These are phyloP conservation scores for Phania funesta DNA, from an alignment of 2,888 invertebrate species.

Conservation along the genomic window DNA sequence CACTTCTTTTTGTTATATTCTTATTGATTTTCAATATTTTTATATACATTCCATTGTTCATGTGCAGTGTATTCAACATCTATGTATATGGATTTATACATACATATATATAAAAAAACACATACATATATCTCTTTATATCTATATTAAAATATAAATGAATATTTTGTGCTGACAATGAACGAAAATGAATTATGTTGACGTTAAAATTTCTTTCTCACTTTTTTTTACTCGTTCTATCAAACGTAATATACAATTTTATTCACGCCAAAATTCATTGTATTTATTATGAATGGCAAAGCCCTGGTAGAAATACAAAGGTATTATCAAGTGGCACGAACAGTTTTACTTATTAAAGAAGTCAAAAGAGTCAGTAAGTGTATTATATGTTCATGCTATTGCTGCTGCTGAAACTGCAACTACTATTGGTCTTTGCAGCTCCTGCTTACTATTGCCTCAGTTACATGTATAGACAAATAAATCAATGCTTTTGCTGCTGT, in stretches of 20 bases:
- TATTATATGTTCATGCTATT: neutral
- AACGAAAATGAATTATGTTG: conserved; percentile 79
- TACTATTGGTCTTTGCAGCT: neutral
- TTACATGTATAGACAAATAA: conserved; percentile 75
- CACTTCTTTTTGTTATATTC: too few species aligned
- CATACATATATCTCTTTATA: too few species aligned
- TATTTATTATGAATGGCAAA: conserved; percentile 65
- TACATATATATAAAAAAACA: too few species aligned
- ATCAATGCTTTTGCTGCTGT: conserved; percentile 72
- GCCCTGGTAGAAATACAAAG: neutral
- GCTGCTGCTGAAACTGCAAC: conserved; percentile 16
- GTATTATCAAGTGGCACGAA: neutral
- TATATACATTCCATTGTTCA: too few species aligned
- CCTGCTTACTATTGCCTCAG: too few species aligned
- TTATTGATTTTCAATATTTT: too few species aligned
- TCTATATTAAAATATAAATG: conserved; percentile 38
- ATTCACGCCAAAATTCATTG: conserved; percentile 72
- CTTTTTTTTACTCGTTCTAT: conserved; percentile 3
- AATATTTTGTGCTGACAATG: conserved; percentile 76
- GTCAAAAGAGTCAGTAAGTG: conserved; percentile 39
- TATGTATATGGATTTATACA: too few species aligned
- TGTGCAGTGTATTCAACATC: too few species aligned
- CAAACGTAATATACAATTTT: conserved; percentile 73
- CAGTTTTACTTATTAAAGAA: conserved; percentile 11
- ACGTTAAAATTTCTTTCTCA: conserved; percentile 60